These are phyloP conservation scores for Disparrhopalites patrizii DNA, from an alignment of 2,888 invertebrate genomes.

Conservation along the genomic window DNA sequence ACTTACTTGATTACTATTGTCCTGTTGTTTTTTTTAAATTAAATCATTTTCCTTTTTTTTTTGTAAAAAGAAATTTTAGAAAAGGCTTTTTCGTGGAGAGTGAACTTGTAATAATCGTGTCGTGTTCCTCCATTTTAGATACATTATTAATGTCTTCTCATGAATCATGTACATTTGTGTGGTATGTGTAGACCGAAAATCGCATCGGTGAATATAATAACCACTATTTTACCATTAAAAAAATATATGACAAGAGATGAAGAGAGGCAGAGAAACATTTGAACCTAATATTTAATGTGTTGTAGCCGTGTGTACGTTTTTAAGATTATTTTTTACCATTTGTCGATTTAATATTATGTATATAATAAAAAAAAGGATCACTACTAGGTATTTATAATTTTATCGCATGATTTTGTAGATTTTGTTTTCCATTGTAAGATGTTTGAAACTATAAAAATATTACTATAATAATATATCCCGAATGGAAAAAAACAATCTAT, in stretches of 20 bases:
- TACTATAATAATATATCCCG: background rate
- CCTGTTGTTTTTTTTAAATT: background rate
- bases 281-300: no score
- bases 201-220: no score
- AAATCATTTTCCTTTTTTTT: no score
- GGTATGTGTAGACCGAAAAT: no score
- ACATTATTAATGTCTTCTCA: no score
- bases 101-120: no score
- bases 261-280: background rate
- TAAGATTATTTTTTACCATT: constrained; percentile 12
- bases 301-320: no score
- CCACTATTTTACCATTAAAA: constrained; percentile 11
- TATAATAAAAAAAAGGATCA: background rate
- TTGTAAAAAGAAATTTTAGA: no score
- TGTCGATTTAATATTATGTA: background rate
- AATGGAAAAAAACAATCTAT: background rate
- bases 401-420: constrained; percentile 12
- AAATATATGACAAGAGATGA: background rate
- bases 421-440: background rate
- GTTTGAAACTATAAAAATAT: background rate
- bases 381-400: constrained; percentile 8
- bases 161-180: no score
- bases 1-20: background rate
- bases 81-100: no score
- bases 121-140: no score